Base-by-base conservation (phyloP, 2,113 vertebrate species). In the Melanerpes formicivorus region DNA sequence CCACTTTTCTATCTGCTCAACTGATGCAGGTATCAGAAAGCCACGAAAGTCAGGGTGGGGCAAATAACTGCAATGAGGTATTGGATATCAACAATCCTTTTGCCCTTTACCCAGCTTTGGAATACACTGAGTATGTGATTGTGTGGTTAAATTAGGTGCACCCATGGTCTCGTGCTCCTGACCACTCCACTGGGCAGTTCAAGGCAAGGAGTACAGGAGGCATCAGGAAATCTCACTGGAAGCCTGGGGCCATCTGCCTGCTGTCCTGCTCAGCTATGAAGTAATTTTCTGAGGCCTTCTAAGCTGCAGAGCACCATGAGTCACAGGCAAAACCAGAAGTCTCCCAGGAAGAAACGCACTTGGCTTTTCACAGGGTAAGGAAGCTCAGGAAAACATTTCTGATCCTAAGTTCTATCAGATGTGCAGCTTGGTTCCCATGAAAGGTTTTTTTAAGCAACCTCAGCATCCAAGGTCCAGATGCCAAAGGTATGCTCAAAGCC, bases 401-500 rank as follows among this genome's bases (percentile, higher is more conserved):
- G 83, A 42, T n/a, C 58, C 4, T 89, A 44, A 52, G 22, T 48
- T 50, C 50, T 72, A 50, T 26, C 44, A 70, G 42, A 23, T 26
- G 13, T 6, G n/a, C 64, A 62, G 1, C 50, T 73, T 7, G 0
- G 7, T 46, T 89, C 44, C 46, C 52, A 7, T 22, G 2, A 76
- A 37, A 46, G 1, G 1, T 4, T 67, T 84, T 83, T 89, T 87
- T 52, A 76, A 70, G 67, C 46, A 89, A 25, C 46, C 25, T 22
- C 18, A n/a, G 50, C 37, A 70, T 14, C 55, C 67, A 55, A 40
- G 0, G 0, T 29, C 66, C 60, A 65, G 59, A 52, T 1, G 1
- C 4, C 30, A 3, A 74, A 67, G 50, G 29, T 19, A 71, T 18
- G 44, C 71, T 72, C n/a, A 23, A 9, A 26, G 19, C 34, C 37